phyloP scores from a whole-genome alignment of 2,113 vertebrate genomes.

The Dromiciops gliroides region DNA sequence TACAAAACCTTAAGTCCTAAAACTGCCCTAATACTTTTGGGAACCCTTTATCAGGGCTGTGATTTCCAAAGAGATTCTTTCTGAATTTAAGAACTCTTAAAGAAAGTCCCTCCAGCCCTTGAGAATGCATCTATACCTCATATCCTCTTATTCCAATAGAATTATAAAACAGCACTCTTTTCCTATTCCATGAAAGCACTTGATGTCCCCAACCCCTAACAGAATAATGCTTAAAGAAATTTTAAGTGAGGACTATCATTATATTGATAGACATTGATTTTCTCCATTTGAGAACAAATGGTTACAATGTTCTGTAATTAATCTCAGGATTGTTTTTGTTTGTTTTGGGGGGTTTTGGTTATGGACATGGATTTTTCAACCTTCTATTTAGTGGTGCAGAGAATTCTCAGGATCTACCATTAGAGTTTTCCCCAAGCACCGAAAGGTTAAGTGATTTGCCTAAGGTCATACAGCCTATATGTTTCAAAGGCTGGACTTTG shows the following conservation, averaged over 20 bases:
- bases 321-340: not conserved
- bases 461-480: not conserved
- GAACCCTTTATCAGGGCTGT: not conserved
- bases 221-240: not conserved
- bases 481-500: not conserved
- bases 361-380: not conserved
- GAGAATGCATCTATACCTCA: not conserved
- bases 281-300: not conserved
- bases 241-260: not conserved
- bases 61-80: not conserved
- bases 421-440: not conserved
- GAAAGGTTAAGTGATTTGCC: not conserved
- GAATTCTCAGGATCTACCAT: not conserved
- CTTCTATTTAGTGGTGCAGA: not conserved
- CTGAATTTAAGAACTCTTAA: no score
- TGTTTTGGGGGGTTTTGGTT: no score
- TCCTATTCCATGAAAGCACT: not conserved
- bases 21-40: not conserved
- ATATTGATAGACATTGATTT: not conserved
- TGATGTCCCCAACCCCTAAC: not conserved
- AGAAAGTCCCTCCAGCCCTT: not conserved
- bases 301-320: not conserved
- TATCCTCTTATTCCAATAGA: not conserved
- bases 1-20: not conserved
- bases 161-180: not conserved